Base-by-base conservation (phyloP, 2,797 vertebrate species). In the Premnoplex brunnescens region DNA sequence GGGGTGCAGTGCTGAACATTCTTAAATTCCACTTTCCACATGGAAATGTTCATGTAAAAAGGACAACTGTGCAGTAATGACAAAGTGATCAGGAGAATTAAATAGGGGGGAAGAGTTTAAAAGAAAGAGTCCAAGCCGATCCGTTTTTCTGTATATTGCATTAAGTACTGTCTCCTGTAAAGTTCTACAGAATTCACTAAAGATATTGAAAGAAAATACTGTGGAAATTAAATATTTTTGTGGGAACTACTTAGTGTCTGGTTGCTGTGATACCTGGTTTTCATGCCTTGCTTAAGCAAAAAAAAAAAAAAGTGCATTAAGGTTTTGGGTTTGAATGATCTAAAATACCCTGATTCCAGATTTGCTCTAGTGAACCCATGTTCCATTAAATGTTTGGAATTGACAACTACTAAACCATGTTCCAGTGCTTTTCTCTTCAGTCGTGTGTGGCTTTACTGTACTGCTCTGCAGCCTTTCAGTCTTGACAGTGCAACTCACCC, bases 331-430 rank as follows among this genome's bases (percentile, higher is more conserved):
- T 86, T 77, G 41, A 67, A 77, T 78, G 74, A 85, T 71, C 66
- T 76, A 34, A 85, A 82, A 46, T 81, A 44, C 30, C 62, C 67
- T 66, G 85, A 87, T 95, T 96, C 95, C 74, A 96, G 79, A 83
- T 74, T 95, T 55, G 67, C 94, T 94, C 55, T 86, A 7, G 83
- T 93, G 82, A 96, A 80, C 90, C 89, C 80, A 24, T 58, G 6
- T 91, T 96, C 97, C 94, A 97, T 97, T 97, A 97, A 98, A 97
- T 93, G 84, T 96, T 96, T 97, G 95, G 88, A 95, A 88, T 95
- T 92, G 91, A 97, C 92, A 93, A 82, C 76, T 96, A 97, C 93
- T 96, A 96, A 95, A 96, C 92, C 67, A 92, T 32, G 89, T 95
- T 37, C 67, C 58, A 36, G 46, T 97, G 79, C 86, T 96, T 96